Evolutionary conservation across 1,140 invertebrate genomes (phyloP), one percentile per base, ranked within the genome.

Genomic region (Camponotus floridanus): DNA sequence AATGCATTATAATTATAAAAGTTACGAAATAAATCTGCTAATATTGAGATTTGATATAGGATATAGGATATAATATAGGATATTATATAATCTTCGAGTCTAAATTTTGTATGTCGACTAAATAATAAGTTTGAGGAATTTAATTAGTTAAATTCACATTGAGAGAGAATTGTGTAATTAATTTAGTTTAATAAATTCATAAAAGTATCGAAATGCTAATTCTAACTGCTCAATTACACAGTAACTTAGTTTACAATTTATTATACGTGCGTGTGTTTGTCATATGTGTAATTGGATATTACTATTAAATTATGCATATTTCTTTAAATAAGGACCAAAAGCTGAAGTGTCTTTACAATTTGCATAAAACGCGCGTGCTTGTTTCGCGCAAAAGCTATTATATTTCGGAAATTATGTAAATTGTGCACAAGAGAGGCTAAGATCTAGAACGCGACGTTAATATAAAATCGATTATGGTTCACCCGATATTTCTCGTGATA

Each of bases 381-480:
- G 5, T 71, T 57, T 3, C 13, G 21, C 11, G 11, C 11, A 42
- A 57, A 42, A 70, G 0, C 48, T 18, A 42, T 71, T 59, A 42
- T 21, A 57, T 71, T 81, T 71, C 8, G 11, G 8, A n/a, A 59
- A 73, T 81, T 81, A 81, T 81, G 79, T 45, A 81, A 59, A 81
- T 71, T 36, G 13, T 26, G 51, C 39, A 33, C 45, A 13, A 26
- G 57, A 59, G n/a, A 74, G n/a, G 62, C 9, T 81, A 71, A 73
- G 51, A 81, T 57, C 26, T 36, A 18, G 55, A 42, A 31, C 18
- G 21, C 6, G 33, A 4, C 64, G 21, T 31, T 81, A 81, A 81
- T 81, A 81, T 61, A 81, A 73, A 81, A 81, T 81, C 39, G 26
- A 73, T 81, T 81, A 81, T 55, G 31, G 21, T 61, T 42, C 42